Conservation (phyloP, 2,113 vertebrate genomes). For the Rattus norvegicus region DNA sequence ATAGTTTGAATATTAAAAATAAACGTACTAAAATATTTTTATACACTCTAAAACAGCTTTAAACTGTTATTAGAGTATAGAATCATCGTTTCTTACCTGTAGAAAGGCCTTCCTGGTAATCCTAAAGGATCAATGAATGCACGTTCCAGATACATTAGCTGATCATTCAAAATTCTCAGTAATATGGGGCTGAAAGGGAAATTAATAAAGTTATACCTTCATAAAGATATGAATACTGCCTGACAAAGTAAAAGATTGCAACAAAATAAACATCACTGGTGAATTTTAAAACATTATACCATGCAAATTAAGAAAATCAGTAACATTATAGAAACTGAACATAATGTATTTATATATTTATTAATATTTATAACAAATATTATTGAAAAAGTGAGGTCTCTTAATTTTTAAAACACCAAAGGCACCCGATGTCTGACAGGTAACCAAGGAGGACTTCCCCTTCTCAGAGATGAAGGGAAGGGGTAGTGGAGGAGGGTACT, state of each 20-base stretch:
- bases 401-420: too few relatives aligned
- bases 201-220: neutral
- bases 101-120: constrained; percentile 94
- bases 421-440: too few relatives aligned
- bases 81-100: constrained; percentile 88
- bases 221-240: neutral
- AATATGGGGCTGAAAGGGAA: constrained; percentile 79
- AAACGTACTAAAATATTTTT: neutral
- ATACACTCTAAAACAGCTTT: neutral
- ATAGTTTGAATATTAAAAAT: neutral
- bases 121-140: constrained; percentile 96
- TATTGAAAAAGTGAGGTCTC: too few relatives aligned
- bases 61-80: neutral
- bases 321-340: too few relatives aligned
- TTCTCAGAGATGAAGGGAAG: too few relatives aligned
- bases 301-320: too few relatives aligned
- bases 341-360: too few relatives aligned
- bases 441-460: too few relatives aligned
- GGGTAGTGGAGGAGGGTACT: too few relatives aligned
- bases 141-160: constrained; percentile 95
- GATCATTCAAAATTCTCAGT: constrained; percentile 93
- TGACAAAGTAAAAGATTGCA: neutral
- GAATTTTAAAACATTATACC: neutral
- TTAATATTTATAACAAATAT: too few relatives aligned
- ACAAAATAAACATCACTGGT: neutral